Evolutionary conservation across 1,140 invertebrate genomes (phyloP).

Genomic region (Drosophila parvula): DNA sequence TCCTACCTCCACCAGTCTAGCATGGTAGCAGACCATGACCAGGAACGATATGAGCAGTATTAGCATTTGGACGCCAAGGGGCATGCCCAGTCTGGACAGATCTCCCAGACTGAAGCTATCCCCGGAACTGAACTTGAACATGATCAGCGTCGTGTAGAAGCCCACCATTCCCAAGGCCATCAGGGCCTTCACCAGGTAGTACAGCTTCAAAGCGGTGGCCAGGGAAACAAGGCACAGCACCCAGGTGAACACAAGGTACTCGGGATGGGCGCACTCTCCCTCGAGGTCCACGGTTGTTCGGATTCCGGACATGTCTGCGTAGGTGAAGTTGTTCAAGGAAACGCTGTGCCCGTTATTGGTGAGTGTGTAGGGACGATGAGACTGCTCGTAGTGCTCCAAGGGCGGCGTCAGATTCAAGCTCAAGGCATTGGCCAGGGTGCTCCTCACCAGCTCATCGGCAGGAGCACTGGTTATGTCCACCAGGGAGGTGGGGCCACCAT

Average conservation of each 20-base stretch:
- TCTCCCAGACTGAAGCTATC: conserved; percentile 63
- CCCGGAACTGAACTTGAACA: conserved; percentile 85
- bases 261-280: conserved; percentile 87
- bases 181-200: conserved; percentile 94
- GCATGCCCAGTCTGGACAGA: conserved; percentile 85
- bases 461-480: conserved; percentile 57
- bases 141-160: conserved; percentile 89
- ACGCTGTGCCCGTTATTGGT: conserved; percentile 31
- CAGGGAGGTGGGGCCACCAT: conserved; percentile 28
- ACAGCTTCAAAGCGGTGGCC: conserved; percentile 96
- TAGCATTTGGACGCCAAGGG: conserved; percentile 90
- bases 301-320: conserved; percentile 22
- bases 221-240: conserved; percentile 95
- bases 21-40: conserved; percentile 95
- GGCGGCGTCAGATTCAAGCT: conserved; percentile 50
- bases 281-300: conserved; percentile 8
- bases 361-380: conserved; percentile 49
- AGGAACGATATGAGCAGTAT: conserved; percentile 92
- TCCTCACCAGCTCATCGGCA: conserved; percentile 59
- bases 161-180: conserved; percentile 91
- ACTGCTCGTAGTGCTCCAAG: conserved; percentile 59
- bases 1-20: conserved; percentile 91
- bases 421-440: conserved; percentile 64
- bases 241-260: conserved; percentile 97
- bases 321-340: conserved; percentile 28